Evolutionary conservation across 1,140 invertebrate genomes (phyloP), one percentile per base, ranked within the genome.

Genomic region (Drosophila kohkoa): DNA sequence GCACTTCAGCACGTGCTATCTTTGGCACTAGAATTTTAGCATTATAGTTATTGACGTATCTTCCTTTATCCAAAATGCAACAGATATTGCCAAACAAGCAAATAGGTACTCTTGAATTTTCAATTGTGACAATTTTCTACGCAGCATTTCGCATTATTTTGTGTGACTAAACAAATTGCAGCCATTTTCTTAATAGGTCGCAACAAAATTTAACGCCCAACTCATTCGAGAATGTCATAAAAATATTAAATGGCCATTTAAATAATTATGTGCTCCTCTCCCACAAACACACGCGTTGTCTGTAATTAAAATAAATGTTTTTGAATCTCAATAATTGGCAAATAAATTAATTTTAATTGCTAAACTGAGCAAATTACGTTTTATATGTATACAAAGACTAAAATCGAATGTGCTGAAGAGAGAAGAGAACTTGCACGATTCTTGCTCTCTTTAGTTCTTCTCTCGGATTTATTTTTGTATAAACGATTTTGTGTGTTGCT

Each of bases 271-370:
- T 30, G 62, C 25, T 43, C 15, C 5, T 7, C 10, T 7, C n/a
- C 13, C n/a, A 20, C 57, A 38, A 15, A 35, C 59, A 71, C 65
- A 62, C 43, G 48, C 75, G 52, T 6, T 6, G n/a, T n/a, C 6
- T 48, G 30, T 88, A 88, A 88, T 88, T 89, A 88, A 88, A 88
- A 88, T 88, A 88, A 86, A 87, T 87, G 83, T 68, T 77, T 77
- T 80, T 80, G 76, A 88, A 88, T 77, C 75, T 81, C 80, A 87
- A 87, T 87, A 87, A 87, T 87, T 80, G 77, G 73, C 80, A 88
- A 88, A 87, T 87, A 88, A 87, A 88, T 87, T 83, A 74, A 88
- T 89, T 88, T 89, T 88, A 88, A 88, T 89, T 88, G 81, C 85
- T 55, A 69, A 64, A 54, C 62, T 58, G 67, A 62, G 57, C 45